Base-by-base conservation (phyloP, 2,797 vertebrate species). In the Chromis chromis region DNA sequence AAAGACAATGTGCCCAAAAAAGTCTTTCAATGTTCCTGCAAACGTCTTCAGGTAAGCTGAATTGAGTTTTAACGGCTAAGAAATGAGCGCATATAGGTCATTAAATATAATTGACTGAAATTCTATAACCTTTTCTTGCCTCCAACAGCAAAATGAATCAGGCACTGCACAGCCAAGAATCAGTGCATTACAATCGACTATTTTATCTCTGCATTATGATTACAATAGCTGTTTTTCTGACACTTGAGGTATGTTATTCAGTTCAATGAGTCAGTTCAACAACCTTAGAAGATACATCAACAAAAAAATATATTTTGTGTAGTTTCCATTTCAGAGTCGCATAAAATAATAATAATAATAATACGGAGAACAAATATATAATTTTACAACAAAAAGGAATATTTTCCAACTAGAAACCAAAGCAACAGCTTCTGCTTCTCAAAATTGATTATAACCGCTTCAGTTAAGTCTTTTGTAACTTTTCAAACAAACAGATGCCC, bases 61-160 rank as follows among this genome's bases (percentile, higher is more conserved):
- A 63, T 60, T 75, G 21, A 53, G 31, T 46, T 33, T 49, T 13
- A 69, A 69, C n/a, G 52, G 44, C 1, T 19, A 44, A 4, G 13
- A 6, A 63, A 70, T 31, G 21, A 73, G 22, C 36, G 65, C 36
- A 54, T 60, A 33, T n/a, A 69, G 49, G 44, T 76, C 66, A 61
- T 87, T 71, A 76, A 74, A 84, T 74, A 74, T 64, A 70, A 87
- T 55, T 49, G 44, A 74, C 19, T 63, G 21, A 62, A 64, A 66
- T 50, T 73, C 28, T 25, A 27, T 75, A 82, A 81, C 72, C 65
- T 84, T 33, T 74, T 25, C 61, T 16, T 13, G 59, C 21, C 53
- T 60, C 6, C 17, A 59, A 66, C 50, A 64, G 50, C 17, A 61
- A 44, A 48, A 65, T 54, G 28, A 19, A 67, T 57, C 13, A 56